Evolutionary conservation across 2,797 vertebrate genomes (phyloP).

Genomic region (Lerista edwardsae): DNA sequence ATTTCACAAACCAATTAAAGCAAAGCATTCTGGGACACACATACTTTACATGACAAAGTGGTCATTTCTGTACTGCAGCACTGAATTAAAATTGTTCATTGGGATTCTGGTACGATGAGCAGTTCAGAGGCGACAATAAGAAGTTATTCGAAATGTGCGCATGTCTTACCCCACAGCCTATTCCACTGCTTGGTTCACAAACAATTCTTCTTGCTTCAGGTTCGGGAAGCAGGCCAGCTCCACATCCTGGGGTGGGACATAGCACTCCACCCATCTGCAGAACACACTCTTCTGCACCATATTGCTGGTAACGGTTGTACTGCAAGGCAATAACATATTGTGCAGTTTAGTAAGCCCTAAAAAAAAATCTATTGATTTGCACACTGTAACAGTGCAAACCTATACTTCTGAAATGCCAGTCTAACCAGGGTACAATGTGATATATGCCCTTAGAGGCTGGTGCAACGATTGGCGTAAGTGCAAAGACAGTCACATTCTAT

Average conservation of each 20-base stretch:
- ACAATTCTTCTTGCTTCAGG: slow-evolving; percentile 75
- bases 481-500: too few species aligned
- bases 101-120: background rate
- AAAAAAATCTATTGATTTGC: too few species aligned
- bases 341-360: background rate
- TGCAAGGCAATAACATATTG: slow-evolving; percentile 41
- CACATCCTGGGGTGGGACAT: slow-evolving; percentile 88
- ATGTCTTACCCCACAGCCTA: slow-evolving; percentile 88
- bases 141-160: background rate
- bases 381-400: too few species aligned
- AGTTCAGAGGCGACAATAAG: background rate
- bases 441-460: too few species aligned
- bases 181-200: slow-evolving; percentile 75
- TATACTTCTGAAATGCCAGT: too few species aligned
- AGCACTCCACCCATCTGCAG: slow-evolving; percentile 86
- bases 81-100: slow-evolving; percentile 36
- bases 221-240: slow-evolving; percentile 86
- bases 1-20: slow-evolving; percentile 60
- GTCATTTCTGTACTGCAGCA: slow-evolving; percentile 18
- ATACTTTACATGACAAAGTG: slow-evolving; percentile 9
- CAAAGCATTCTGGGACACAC: slow-evolving; percentile 39
- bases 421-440: too few species aligned
- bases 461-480: too few species aligned
- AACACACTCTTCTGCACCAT: slow-evolving; percentile 86
- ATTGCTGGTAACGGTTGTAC: slow-evolving; percentile 87